phyloP scores from a whole-genome alignment of 2,113 vertebrate species.

The Chionis minor region DNA sequence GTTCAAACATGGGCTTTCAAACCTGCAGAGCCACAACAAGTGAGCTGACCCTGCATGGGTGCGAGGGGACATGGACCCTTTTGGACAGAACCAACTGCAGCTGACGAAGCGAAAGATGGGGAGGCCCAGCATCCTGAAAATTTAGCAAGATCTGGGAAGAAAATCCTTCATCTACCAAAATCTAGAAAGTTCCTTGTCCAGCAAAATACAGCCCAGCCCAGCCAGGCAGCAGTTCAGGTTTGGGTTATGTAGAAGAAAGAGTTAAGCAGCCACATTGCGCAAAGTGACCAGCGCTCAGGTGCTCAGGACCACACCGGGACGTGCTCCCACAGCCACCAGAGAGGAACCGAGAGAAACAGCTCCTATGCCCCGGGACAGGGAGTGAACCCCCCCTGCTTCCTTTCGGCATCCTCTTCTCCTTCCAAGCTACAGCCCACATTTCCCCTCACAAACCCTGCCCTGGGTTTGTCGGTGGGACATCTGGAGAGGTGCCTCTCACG shows the following conservation, averaged over 20 bases:
- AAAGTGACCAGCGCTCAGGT: neutral
- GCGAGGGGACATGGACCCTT: rapidly evolving
- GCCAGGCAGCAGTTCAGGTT: neutral
- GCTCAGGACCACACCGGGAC: neutral
- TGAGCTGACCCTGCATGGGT: neutral
- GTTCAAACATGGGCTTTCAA: neutral
- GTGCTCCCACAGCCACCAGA: neutral
- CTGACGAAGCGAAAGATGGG: neutral
- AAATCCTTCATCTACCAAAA: neutral
- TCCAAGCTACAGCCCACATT: neutral
- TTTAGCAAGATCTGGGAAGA: neutral
- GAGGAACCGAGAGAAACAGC: neutral
- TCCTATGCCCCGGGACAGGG: neutral
- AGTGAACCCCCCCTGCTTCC: neutral
- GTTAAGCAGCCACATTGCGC: neutral
- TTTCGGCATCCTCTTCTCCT: neutral
- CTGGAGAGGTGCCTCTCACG: neutral
- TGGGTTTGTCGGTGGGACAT: rapidly evolving
- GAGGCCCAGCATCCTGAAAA: neutral
- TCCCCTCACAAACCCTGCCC: neutral
- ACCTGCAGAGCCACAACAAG: neutral
- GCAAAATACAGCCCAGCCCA: neutral
- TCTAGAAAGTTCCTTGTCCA: neutral
- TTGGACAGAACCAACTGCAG: neutral
- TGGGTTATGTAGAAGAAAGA: neutral